These are phyloP conservation scores for Onychostoma macrolepis DNA, from an alignment of 2,113 vertebrate species.

Conservation along the genomic window DNA sequence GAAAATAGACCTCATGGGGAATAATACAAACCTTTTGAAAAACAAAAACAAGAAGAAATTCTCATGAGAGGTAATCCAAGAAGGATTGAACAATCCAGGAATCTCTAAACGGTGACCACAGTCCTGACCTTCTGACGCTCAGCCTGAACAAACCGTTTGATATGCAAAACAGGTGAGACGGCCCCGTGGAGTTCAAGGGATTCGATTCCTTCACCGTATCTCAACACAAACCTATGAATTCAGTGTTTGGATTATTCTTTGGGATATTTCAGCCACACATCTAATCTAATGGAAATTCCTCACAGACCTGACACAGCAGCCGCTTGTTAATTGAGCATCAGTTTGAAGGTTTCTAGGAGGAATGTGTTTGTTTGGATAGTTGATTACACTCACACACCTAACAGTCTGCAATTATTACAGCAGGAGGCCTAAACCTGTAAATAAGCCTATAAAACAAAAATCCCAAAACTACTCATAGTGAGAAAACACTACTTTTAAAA, in stretches of 20 bases:
- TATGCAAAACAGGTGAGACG: conserved; percentile 6
- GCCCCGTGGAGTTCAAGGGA: conserved; percentile 12
- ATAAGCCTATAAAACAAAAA: not conserved
- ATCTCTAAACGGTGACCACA: conserved; percentile 2
- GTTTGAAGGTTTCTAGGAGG: conserved; percentile 15
- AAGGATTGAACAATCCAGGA: not conserved
- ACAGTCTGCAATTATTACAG: conserved; percentile 28
- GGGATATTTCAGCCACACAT: not conserved
- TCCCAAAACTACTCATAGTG: not conserved
- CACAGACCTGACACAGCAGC: not conserved
- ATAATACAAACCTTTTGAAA: conserved; percentile 16
- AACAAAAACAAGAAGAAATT: not conserved
- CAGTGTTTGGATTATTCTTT: not conserved
- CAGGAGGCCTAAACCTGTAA: conserved; percentile 15
- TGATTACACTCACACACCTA: not conserved
- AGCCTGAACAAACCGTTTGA: conserved; percentile 18
- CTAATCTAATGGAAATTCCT: conserved; percentile 35
- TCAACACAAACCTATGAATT: not conserved
- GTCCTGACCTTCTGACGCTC: not conserved
- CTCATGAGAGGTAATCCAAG: conserved; percentile 9
- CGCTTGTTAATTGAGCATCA: conserved; percentile 25
- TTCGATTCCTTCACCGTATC: not conserved
- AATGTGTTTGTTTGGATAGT: conserved; percentile 35
- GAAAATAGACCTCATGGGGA: not conserved
- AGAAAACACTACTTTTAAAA: not conserved